phyloP scores from a whole-genome alignment of 2,888 invertebrate species.

The Pseudolycoriella hygida region DNA sequence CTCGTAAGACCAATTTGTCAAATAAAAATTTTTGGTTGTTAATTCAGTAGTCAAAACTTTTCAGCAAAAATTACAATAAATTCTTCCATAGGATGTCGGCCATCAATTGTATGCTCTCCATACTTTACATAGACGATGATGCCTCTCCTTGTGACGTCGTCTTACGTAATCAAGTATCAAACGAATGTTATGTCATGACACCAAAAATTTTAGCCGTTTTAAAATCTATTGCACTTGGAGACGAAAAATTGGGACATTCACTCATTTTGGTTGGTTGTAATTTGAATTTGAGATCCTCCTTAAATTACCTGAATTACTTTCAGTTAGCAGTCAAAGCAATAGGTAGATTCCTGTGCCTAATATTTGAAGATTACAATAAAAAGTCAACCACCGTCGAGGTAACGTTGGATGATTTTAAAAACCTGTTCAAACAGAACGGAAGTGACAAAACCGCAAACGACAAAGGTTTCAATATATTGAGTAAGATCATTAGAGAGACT shows the following conservation, averaged over 20 bases:
- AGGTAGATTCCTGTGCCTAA: conserved; percentile 20
- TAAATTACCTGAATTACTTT: conserved; percentile 2
- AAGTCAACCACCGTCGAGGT: conserved; percentile 8
- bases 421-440: not conserved
- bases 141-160: conserved; percentile 35
- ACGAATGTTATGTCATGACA: conserved; percentile 37
- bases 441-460: not conserved
- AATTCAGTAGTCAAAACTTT: too few relatives aligned
- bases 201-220: conserved; percentile 39
- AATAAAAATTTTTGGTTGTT: too few relatives aligned
- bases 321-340: conserved; percentile 21
- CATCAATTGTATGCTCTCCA: conserved; percentile 40
- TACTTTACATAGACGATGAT: conserved; percentile 40
- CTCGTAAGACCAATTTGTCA: too few relatives aligned
- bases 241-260: conserved; percentile 37
- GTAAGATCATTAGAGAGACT: too few relatives aligned
- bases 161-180: conserved; percentile 33
- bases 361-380: conserved; percentile 23
- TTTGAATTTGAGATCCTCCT: not conserved
- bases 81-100: conserved; percentile 28
- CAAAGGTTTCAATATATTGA: too few relatives aligned
- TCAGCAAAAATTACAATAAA: not conserved
- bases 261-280: conserved; percentile 33
- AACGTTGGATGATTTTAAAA: not conserved
- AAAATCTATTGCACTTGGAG: conserved; percentile 30